Evolutionary conservation across 2,113 vertebrate genomes (phyloP).

Genomic region (Rhombomys opimus): DNA sequence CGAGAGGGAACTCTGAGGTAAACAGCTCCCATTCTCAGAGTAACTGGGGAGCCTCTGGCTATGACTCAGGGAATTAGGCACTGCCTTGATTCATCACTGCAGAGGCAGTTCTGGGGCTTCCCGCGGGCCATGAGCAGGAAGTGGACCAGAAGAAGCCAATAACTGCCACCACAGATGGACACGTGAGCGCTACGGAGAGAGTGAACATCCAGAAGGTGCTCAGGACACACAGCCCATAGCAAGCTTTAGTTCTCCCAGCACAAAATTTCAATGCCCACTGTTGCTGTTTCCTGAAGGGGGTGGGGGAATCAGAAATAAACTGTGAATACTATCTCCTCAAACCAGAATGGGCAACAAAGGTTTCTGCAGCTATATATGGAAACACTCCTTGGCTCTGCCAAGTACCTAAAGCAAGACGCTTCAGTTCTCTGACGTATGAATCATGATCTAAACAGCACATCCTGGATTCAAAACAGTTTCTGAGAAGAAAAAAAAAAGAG

Average conservation of each 20-base stretch:
- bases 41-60: conserved; percentile 12
- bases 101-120: conserved; percentile 24
- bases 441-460: conserved; percentile 72
- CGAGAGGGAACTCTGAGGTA: conserved; percentile 56
- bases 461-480: conserved; percentile 59
- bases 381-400: conserved; percentile 68
- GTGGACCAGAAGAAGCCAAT: background rate
- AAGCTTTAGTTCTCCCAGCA: background rate
- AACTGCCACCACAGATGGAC: background rate
- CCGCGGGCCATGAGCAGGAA: background rate
- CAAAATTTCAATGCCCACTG: conserved; percentile 3
- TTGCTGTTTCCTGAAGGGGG: background rate
- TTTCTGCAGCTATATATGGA: conserved; percentile 62
- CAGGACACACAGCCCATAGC: background rate
- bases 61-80: conserved; percentile 42
- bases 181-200: background rate
- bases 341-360: conserved; percentile 72
- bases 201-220: background rate
- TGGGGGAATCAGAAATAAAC: conserved; percentile 58
- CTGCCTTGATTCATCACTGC: background rate
- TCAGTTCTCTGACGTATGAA: conserved; percentile 73
- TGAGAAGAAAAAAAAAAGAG: background rate
- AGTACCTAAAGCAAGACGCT: conserved; percentile 67
- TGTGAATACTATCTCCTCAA: conserved; percentile 58
- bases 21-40: conserved; percentile 57